phyloP scores from a whole-genome alignment of 2,888 invertebrate species.

The Erynnis tages region DNA sequence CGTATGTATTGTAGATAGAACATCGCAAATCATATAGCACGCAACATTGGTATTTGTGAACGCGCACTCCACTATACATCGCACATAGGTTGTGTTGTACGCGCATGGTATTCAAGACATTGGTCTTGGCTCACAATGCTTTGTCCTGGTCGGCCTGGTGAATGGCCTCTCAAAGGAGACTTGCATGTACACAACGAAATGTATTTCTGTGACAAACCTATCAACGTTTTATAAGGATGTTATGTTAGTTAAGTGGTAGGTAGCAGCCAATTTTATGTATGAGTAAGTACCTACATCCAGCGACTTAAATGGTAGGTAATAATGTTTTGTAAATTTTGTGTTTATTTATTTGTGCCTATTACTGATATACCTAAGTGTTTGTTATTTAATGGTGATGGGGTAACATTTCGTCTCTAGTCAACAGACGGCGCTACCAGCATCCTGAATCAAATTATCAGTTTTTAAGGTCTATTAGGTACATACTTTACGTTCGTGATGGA shows the following conservation, averaged over 20 bases:
- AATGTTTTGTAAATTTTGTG: too few species aligned
- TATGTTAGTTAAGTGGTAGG: background rate
- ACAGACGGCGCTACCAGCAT: too few species aligned
- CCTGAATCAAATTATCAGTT: too few species aligned
- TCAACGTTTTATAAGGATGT: slow-evolving; percentile 39
- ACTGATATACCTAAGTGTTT: too few species aligned
- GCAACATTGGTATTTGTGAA: slow-evolving; percentile 50
- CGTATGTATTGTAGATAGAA: slow-evolving; percentile 30
- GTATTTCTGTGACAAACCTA: slow-evolving; percentile 58
- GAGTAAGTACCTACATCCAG: too few species aligned
- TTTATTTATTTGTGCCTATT: too few species aligned
- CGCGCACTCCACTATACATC: slow-evolving; percentile 38
- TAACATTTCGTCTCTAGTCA: too few species aligned
- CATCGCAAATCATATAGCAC: slow-evolving; percentile 38
- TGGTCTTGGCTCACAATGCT: slow-evolving; percentile 67
- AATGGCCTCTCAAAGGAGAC: slow-evolving; percentile 57
- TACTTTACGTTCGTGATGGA: too few species aligned
- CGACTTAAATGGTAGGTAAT: too few species aligned
- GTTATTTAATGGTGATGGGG: too few species aligned
- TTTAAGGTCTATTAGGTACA: too few species aligned
- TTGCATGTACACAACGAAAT: slow-evolving; percentile 51
- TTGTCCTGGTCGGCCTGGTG: slow-evolving; percentile 60
- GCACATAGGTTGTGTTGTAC: slow-evolving; percentile 52
- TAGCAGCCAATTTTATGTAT: too few species aligned
- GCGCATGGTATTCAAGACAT: slow-evolving; percentile 60